Evolutionary conservation across 2,888 invertebrate genomes (phyloP).

Genomic region (Harpalus rufipes): DNA sequence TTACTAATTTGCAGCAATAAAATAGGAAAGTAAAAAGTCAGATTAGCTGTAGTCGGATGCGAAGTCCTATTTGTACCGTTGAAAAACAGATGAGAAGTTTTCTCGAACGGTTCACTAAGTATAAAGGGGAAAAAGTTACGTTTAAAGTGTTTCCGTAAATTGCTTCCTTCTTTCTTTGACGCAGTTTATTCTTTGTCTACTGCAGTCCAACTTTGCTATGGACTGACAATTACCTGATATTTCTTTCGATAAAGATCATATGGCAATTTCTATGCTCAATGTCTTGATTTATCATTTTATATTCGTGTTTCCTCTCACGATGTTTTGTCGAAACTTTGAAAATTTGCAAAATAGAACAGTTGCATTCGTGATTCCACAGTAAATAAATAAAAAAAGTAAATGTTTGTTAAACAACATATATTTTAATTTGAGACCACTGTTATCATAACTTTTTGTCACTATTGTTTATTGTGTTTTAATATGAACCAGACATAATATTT

Average conservation of each 20-base stretch:
- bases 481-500: too few species aligned
- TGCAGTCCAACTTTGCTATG: slow-evolving; percentile 28
- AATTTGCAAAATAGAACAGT: too few species aligned
- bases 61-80: slow-evolving; percentile 48
- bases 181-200: slow-evolving; percentile 48
- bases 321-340: not conserved
- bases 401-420: too few species aligned
- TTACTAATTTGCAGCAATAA: slow-evolving; percentile 39
- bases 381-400: too few species aligned
- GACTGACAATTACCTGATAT: slow-evolving; percentile 42
- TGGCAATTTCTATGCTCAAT: not conserved
- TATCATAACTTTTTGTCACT: too few species aligned
- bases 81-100: slow-evolving; percentile 62
- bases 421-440: too few species aligned
- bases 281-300: slow-evolving; percentile 14
- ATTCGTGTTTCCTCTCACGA: not conserved
- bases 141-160: slow-evolving; percentile 62
- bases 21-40: slow-evolving; percentile 31
- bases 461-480: too few species aligned
- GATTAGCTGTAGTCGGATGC: slow-evolving; percentile 52
- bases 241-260: slow-evolving; percentile 34
- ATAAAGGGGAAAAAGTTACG: slow-evolving; percentile 57
- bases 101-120: slow-evolving; percentile 48
- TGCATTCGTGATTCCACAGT: too few species aligned
- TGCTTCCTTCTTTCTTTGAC: slow-evolving; percentile 55